A percentile compares a stretch with the other conserved stretches of the same genome.
Evolutionary conservation across 2,797 vertebrate species (phyloP).

Genomic region (Pyrocephalus nanus): DNA sequence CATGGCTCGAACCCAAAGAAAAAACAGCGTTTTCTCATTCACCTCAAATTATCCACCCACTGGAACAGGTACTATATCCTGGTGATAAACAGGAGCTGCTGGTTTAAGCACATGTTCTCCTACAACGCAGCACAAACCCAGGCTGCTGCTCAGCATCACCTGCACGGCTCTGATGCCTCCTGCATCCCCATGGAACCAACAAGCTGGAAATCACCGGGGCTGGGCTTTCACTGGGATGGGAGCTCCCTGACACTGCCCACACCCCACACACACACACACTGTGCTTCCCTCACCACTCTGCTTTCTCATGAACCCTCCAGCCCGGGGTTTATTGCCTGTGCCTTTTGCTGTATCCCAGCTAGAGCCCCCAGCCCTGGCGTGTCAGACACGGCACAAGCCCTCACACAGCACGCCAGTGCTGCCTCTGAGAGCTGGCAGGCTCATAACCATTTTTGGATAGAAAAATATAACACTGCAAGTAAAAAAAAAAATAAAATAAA

Average conservation of each 20-base stretch:
- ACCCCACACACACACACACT: background rate
- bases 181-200: background rate
- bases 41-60: constrained; percentile 56
- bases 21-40: constrained; percentile 44
- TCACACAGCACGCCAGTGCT: background rate
- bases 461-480: constrained; percentile 32
- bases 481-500: background rate
- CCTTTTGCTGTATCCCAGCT: background rate
- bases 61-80: background rate
- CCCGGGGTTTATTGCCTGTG: background rate
- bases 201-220: background rate
- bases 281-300: background rate
- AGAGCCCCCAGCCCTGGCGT: background rate
- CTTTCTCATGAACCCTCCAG: background rate
- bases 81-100: constrained; percentile 46
- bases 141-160: background rate
- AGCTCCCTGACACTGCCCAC: background rate
- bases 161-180: background rate
- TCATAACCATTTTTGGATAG: constrained; percentile 51
- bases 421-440: constrained; percentile 24
- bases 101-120: background rate
- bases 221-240: background rate
- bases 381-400: background rate
- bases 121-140: background rate
- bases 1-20: background rate